A percentile compares a stretch with the other conserved stretches of the same genome.
These are phyloP conservation scores for Phragmatobia fuliginosa DNA, from an alignment of 2,888 invertebrate species.

Conservation along the genomic window DNA sequence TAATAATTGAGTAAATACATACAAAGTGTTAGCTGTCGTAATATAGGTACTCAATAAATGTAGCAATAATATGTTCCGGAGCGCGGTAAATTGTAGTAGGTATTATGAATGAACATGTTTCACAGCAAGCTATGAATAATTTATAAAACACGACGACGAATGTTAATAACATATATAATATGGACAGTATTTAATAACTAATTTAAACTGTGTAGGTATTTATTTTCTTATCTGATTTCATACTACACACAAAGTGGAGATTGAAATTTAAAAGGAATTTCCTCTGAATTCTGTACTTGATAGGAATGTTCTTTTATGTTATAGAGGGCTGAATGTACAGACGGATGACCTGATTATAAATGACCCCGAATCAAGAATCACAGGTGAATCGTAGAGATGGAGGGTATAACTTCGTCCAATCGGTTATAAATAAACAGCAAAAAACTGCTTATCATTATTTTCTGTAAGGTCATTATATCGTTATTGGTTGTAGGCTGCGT, in stretches of 20 bases:
- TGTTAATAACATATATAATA: neutral
- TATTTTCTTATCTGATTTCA: neutral
- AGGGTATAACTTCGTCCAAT: too few relatives aligned
- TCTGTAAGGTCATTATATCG: too few relatives aligned
- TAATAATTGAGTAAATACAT: neutral
- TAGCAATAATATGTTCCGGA: neutral
- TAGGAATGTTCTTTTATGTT: too few relatives aligned
- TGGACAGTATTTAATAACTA: neutral
- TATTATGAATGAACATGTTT: slow-evolving; percentile 23
- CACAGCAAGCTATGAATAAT: neutral
- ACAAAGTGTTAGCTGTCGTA: neutral
- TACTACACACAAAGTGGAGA: neutral
- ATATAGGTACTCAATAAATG: neutral
- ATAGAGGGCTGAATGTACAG: too few relatives aligned
- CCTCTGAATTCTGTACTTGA: neutral
- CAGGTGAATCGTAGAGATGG: too few relatives aligned
- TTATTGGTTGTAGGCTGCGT: too few relatives aligned
- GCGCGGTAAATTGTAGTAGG: neutral
- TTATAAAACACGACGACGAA: neutral
- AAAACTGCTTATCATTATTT: too few relatives aligned
- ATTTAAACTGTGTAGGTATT: neutral
- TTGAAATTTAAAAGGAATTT: neutral
- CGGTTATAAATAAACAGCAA: too few relatives aligned
- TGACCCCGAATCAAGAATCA: too few relatives aligned
- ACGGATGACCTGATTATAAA: too few relatives aligned